Percentiles rank a stretch among this genome's conserved stretches.
phyloP scores from a whole-genome alignment of 1,140 invertebrate species.

The Zeugodacus cucurbitae region DNA sequence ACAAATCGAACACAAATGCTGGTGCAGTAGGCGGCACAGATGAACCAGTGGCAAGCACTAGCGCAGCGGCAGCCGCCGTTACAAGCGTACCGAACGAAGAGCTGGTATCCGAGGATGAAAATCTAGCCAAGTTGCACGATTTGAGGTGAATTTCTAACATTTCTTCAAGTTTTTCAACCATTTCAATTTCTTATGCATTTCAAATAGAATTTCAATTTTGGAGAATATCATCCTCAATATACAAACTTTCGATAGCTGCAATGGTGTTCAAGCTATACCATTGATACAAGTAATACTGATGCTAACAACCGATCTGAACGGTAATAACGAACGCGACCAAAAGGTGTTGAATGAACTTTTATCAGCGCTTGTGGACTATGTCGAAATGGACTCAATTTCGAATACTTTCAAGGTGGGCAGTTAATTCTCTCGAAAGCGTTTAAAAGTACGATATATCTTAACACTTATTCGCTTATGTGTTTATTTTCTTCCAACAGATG shows the following conservation, averaged over 20 bases:
- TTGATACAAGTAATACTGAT: slow-evolving; percentile 91
- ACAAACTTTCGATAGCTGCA: slow-evolving; percentile 63
- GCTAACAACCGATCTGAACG: slow-evolving; percentile 90
- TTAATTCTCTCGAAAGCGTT: no score
- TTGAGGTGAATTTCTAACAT: slow-evolving; percentile 67
- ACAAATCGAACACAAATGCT: slow-evolving; percentile 9
- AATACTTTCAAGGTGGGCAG: slow-evolving; percentile 54
- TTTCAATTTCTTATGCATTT: neutral
- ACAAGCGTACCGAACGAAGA: slow-evolving; percentile 59
- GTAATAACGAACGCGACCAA: slow-evolving; percentile 82
- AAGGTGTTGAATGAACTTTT: slow-evolving; percentile 81
- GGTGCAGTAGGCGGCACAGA: slow-evolving; percentile 42
- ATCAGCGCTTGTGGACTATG: slow-evolving; percentile 78
- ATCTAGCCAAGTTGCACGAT: slow-evolving; percentile 71
- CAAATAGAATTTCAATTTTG: slow-evolving; percentile 57
- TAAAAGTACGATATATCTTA: no score
- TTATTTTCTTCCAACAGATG: slow-evolving; percentile 49
- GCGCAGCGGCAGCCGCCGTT: slow-evolving; percentile 51
- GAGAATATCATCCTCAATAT: slow-evolving; percentile 62
- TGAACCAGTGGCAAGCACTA: slow-evolving; percentile 45
- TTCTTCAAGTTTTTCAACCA: neutral
- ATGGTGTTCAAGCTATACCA: slow-evolving; percentile 87
- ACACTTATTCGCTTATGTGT: no score
- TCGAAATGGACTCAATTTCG: slow-evolving; percentile 76
- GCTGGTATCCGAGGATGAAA: slow-evolving; percentile 67